phyloP scores from a whole-genome alignment of 2,888 invertebrate species.

The Fabriciana adippe region DNA sequence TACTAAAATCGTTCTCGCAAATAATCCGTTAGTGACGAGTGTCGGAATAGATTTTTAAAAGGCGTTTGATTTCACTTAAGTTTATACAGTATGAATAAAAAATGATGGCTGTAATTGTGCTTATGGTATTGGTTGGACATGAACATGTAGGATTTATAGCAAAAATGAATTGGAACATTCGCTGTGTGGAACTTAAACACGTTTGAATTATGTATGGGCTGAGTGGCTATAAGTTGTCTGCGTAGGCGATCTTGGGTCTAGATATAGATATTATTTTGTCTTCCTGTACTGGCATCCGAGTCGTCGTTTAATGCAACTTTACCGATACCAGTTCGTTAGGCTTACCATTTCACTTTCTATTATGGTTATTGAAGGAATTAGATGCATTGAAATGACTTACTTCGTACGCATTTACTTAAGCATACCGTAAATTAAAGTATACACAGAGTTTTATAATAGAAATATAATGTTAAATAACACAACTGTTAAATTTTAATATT shows the following conservation, averaged over 20 bases:
- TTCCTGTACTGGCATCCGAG: slow-evolving; percentile 51
- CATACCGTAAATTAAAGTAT: background rate
- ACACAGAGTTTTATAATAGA: background rate
- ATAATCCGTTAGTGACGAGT: slow-evolving; percentile 72
- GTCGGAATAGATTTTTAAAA: slow-evolving; percentile 47
- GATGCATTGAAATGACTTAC: slow-evolving; percentile 27
- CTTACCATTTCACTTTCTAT: slow-evolving; percentile 60
- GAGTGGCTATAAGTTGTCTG: slow-evolving; percentile 56
- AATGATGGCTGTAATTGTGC: slow-evolving; percentile 24
- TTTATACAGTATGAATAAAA: slow-evolving; percentile 11
- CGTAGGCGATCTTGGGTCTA: slow-evolving; percentile 61
- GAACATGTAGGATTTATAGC: slow-evolving; percentile 56
- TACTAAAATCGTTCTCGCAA: slow-evolving; percentile 66
- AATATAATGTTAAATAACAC: too few relatives aligned
- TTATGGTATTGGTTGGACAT: slow-evolving; percentile 45
- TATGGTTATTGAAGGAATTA: slow-evolving; percentile 40
- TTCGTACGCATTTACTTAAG: slow-evolving; percentile 11
- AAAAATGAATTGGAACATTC: slow-evolving; percentile 63
- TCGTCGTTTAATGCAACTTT: slow-evolving; percentile 46
- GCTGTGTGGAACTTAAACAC: slow-evolving; percentile 52
- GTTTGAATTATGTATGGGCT: slow-evolving; percentile 64
- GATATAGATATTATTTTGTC: slow-evolving; percentile 62
- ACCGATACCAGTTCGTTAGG: slow-evolving; percentile 61
- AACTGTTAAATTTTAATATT: too few relatives aligned
- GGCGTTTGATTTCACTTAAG: slow-evolving; percentile 20